Evolutionary conservation across 2,888 invertebrate species (phyloP).

Genomic region (Tipula vernalis): DNA sequence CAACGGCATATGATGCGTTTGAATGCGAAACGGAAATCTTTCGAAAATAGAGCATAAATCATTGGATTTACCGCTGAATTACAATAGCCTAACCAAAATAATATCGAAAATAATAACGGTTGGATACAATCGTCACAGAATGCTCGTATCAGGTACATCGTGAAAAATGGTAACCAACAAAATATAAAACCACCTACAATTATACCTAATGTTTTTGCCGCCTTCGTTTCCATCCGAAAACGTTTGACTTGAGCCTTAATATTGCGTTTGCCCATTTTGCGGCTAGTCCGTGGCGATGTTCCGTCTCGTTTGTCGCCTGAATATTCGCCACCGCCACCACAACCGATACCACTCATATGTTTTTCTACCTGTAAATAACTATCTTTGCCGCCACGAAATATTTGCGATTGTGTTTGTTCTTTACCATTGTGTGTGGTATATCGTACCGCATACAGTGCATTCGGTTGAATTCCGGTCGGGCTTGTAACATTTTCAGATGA

Average conservation of each 20-base stretch:
- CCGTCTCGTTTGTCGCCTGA: slow-evolving; percentile 15
- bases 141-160: slow-evolving; percentile 81
- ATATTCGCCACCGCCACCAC: slow-evolving; percentile 16
- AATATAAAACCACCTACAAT: slow-evolving; percentile 94
- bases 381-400: slow-evolving; percentile 36
- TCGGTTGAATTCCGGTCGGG: slow-evolving; percentile 28
- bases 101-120: slow-evolving; percentile 72
- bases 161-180: slow-evolving; percentile 96
- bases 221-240: slow-evolving; percentile 92
- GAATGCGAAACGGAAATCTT: slow-evolving; percentile 90
- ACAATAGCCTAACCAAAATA: slow-evolving; percentile 96
- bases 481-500: slow-evolving; percentile 57
- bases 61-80: slow-evolving; percentile 93
- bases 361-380: slow-evolving; percentile 46
- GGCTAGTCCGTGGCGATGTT: slow-evolving; percentile 33
- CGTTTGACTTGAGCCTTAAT: slow-evolving; percentile 85
- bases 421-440: slow-evolving; percentile 49
- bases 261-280: slow-evolving; percentile 76
- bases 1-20: slow-evolving; percentile 83
- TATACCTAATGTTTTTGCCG: slow-evolving; percentile 91
- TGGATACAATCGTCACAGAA: slow-evolving; percentile 79
- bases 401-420: slow-evolving; percentile 42
- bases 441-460: slow-evolving; percentile 51
- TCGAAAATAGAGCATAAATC: slow-evolving; percentile 88
- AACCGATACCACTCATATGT: slow-evolving; percentile 19